These are phyloP conservation scores for Eupithecia centaureata DNA, from an alignment of 2,888 invertebrate species.

Conservation along the genomic window DNA sequence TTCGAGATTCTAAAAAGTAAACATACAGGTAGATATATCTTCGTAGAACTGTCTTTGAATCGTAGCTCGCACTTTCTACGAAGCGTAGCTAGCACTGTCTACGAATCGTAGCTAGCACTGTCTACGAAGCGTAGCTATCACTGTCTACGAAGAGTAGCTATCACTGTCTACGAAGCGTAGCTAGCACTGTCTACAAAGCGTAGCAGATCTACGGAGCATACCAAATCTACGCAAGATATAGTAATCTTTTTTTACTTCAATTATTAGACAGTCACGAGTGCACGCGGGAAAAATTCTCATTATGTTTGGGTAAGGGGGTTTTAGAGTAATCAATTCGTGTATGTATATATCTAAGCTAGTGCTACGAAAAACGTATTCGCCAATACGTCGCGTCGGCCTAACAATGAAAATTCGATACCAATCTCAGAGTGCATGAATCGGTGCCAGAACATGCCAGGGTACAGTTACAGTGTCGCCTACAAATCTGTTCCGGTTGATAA, in stretches of 20 bases:
- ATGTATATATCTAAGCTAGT: neutral
- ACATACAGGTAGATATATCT: neutral
- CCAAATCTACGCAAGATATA: neutral
- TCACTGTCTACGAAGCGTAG: too few relatives aligned
- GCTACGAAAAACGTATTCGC: neutral
- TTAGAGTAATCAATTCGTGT: neutral
- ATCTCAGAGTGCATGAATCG: slow-evolving; percentile 18
- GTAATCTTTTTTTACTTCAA: neutral
- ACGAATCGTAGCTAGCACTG: neutral
- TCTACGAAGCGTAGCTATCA: too few relatives aligned
- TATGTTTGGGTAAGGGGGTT: neutral
- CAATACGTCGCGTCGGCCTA: neutral
- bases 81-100: neutral
- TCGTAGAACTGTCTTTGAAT: neutral
- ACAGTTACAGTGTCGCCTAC: neutral
- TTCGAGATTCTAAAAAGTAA: too few relatives aligned
- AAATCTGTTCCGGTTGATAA: neutral
- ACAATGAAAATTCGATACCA: slow-evolving; percentile 14
- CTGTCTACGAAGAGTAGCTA: neutral
- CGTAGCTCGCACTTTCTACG: neutral
- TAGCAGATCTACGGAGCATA: slow-evolving; percentile 1
- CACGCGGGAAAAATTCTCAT: neutral
- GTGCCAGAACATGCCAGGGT: slow-evolving; percentile 38
- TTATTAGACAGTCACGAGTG: too few relatives aligned
- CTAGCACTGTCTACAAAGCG: neutral